Conservation (phyloP, 2,113 vertebrate species). For the Condylura cristata region DNA sequence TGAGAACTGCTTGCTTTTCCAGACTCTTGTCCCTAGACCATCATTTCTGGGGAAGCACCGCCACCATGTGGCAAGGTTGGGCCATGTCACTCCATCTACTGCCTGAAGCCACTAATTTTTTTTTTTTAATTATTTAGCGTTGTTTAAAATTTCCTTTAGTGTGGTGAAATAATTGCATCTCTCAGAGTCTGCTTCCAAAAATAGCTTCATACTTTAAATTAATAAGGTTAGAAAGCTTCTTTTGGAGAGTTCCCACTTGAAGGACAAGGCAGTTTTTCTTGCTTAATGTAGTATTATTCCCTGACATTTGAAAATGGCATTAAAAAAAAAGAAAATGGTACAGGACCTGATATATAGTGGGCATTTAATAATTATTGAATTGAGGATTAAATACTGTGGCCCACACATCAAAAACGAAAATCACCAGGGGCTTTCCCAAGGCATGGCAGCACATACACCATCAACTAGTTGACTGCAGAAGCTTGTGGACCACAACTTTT, state of each 20-base stretch:
- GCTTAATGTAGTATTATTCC: not conserved
- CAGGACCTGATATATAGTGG: not conserved
- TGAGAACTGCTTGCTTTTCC: not conserved
- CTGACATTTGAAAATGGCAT: slow-evolving; percentile 26
- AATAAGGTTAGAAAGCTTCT: slow-evolving; percentile 24
- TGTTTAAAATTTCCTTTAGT: slow-evolving; percentile 34
- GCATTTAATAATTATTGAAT: slow-evolving; percentile 12
- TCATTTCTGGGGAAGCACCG: slow-evolving; percentile 50
- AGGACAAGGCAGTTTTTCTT: not conserved
- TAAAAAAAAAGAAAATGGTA: slow-evolving; percentile 34
- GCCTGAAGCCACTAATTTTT: not conserved
- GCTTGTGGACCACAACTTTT: not conserved
- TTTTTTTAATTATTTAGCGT: slow-evolving; percentile 7
- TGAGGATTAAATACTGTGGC: not conserved
- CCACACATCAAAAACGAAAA: slow-evolving; percentile 18
- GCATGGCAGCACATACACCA: not conserved
- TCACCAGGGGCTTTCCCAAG: not conserved
- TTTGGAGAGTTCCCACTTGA: not conserved
- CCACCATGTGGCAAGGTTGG: slow-evolving; percentile 56
- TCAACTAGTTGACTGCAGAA: not conserved
- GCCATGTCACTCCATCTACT: not conserved
- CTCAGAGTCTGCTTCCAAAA: slow-evolving; percentile 31
- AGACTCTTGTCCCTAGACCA: not conserved
- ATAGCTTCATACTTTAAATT: not conserved
- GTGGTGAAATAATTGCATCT: not conserved